Evolutionary conservation across 2,888 invertebrate genomes (phyloP), one percentile per base, ranked within the genome.

Genomic region (Galeruca laticollis): DNA sequence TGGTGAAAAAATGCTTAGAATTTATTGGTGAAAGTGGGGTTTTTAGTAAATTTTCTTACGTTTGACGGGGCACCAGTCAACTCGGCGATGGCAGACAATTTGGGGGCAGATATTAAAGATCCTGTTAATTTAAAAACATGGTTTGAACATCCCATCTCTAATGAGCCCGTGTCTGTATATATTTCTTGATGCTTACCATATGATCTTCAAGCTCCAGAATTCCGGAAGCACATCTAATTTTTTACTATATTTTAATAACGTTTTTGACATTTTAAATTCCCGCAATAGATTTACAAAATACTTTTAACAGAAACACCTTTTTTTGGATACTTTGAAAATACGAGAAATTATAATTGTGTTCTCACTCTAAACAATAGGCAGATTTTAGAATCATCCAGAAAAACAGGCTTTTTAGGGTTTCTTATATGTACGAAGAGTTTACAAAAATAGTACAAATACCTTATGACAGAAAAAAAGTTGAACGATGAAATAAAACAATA

Each of bases 41-140:
- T 76, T 21, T 67, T 49, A 35, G 67, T 79, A 9, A 69, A 13
- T 43, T 68, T 6, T 74, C 72, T 77, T 35, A 78, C 79, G n/a
- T 79, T 77, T 72, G 79, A 79, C 73, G 78, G 76, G 1, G 70
- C 76, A 35, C 60, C 75, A 52, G 60, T 73, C 11, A 79, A 79
- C 71, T 65, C 79, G n/a, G 13, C 43, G n/a, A 43, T 43, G 43
- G 15, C 43, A 43, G 15, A 43, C 6, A 43, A 21, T 52, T 60
- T 77, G 49, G 75, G 75, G 6, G 71, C 73, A 47, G n/a, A 64
- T 71, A 68, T 76, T 59, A 60, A 20, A 2, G 61, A 75, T 60
- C 35, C 52, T 10, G 10, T 13, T 2, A 52, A 37, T 37, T 18
- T 40, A 15, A 40, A 37, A 37, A 13, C 78, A 37, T 73, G 54